Evolutionary conservation across 2,888 invertebrate genomes (phyloP).

Genomic region (Diaperis boleti): DNA sequence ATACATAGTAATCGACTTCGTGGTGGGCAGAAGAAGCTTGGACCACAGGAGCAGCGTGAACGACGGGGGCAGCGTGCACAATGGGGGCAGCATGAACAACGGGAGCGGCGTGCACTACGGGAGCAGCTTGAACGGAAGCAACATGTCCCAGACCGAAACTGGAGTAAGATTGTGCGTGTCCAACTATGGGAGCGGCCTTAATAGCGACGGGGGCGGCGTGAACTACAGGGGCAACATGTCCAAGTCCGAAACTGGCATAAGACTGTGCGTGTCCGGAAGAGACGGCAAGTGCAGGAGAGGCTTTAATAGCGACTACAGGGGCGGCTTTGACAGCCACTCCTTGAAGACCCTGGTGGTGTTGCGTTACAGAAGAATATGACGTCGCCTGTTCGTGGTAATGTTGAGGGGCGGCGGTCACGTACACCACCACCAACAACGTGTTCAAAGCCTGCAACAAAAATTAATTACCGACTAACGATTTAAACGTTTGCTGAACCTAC

Average conservation of each 20-base stretch:
- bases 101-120: conserved; percentile 20
- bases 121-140: too few relatives aligned
- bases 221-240: conserved; percentile 8
- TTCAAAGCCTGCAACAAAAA: conserved; percentile 8
- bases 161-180: too few relatives aligned
- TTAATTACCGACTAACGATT: not conserved
- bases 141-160: too few relatives aligned
- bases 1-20: conserved; percentile 42
- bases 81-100: conserved; percentile 34
- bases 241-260: not conserved
- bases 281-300: too few relatives aligned
- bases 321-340: conserved; percentile 17
- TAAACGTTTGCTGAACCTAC: not conserved
- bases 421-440: conserved; percentile 8
- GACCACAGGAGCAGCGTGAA: conserved; percentile 24
- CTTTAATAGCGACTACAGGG: not conserved
- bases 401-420: conserved; percentile 10
- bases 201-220: too few relatives aligned
- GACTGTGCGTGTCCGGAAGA: conserved; percentile 1
- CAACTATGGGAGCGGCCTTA: too few relatives aligned
- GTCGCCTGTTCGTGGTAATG: conserved; percentile 36
- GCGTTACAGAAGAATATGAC: conserved; percentile 24
- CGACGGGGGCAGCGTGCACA: conserved; percentile 36
- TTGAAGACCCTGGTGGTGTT: conserved; percentile 14
- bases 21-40: conserved; percentile 44